A percentile compares a stretch with the other conserved stretches of the same genome.
Conservation (phyloP, 2,888 invertebrate species). For the Papilio gigon region DNA sequence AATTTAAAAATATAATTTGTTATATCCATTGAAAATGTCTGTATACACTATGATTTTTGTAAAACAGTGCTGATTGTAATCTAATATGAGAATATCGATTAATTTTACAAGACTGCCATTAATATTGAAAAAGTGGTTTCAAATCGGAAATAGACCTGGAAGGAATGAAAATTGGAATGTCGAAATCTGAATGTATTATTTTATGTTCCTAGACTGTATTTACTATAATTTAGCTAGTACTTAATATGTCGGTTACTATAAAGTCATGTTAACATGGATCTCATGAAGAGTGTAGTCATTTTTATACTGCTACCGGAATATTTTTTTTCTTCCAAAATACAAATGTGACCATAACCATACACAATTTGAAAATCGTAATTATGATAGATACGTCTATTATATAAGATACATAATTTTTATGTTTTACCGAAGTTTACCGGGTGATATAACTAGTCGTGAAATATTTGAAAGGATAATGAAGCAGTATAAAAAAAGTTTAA, state of each 20-base stretch:
- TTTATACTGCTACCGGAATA: conserved; percentile 42
- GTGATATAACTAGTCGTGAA: conserved; percentile 41
- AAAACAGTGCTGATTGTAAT: neutral
- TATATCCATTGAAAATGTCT: no score
- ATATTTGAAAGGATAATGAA: conserved; percentile 20
- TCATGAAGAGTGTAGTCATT: conserved; percentile 63
- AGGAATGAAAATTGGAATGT: conserved; percentile 6
- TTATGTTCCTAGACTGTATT: conserved; percentile 49
- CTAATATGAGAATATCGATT: neutral
- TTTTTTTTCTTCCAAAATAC: conserved; percentile 1
- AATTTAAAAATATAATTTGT: no score
- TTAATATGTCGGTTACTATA: conserved; percentile 41
- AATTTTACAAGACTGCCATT: neutral
- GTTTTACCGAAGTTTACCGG: conserved; percentile 32
- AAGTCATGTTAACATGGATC: conserved; percentile 65
- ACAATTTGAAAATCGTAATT: neutral
- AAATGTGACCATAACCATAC: conserved; percentile 1
- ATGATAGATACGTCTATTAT: conserved; percentile 3
- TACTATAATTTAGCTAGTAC: conserved; percentile 46
- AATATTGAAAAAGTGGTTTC: neutral
- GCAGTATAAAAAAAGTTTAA: conserved; percentile 26
- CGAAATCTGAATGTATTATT: conserved; percentile 40
- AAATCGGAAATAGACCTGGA: neutral
- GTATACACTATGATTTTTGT: no score
- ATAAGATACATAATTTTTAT: conserved; percentile 22